These are phyloP conservation scores for Panthera tigris DNA, from an alignment of 2,113 vertebrate genomes.

Conservation along the genomic window DNA sequence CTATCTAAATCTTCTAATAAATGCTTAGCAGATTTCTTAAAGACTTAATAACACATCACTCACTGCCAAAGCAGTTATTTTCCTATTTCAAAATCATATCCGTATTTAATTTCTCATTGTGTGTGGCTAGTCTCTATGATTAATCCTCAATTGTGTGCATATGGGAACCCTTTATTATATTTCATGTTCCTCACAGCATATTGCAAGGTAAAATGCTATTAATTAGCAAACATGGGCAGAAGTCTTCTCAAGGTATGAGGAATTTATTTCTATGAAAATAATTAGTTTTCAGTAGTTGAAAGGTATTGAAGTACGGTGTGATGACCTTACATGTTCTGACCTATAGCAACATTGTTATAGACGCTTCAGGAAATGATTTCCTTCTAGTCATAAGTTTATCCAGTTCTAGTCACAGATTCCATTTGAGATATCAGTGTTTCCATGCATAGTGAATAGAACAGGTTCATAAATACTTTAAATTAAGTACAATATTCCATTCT, in stretches of 20 bases:
- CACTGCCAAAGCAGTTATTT: background rate
- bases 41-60: background rate
- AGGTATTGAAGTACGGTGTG: background rate
- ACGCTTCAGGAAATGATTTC: background rate
- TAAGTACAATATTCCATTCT: background rate
- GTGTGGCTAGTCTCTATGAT: background rate
- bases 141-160: background rate
- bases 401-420: background rate
- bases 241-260: background rate
- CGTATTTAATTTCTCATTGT: background rate
- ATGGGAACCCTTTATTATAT: background rate
- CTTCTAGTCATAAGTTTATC: background rate
- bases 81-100: background rate
- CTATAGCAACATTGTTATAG: background rate
- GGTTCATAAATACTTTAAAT: slow-evolving; percentile 44
- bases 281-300: background rate
- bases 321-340: slow-evolving; percentile 17
- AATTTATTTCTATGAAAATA: background rate
- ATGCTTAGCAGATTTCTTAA: background rate
- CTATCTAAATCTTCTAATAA: background rate
- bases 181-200: background rate
- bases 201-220: background rate
- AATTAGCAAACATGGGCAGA: background rate
- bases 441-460: background rate
- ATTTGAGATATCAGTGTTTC: slow-evolving; percentile 13